Conservation (phyloP, 2,113 vertebrate genomes). For the Leptocoma aspasia region DNA sequence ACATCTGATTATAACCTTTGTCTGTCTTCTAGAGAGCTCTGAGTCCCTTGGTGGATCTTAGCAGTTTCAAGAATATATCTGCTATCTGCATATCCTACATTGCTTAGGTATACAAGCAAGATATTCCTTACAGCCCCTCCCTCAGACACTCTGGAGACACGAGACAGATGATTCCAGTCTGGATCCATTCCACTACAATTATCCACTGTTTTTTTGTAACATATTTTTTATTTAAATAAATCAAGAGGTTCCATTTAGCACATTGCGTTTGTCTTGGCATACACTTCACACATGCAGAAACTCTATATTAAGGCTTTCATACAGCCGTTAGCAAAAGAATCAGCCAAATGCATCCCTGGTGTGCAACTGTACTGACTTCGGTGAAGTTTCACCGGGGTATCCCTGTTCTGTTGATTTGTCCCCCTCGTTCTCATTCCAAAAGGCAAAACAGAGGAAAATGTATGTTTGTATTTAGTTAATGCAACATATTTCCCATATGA, state of each 20-base stretch:
- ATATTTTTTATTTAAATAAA: constrained; percentile 66
- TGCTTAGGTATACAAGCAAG: constrained; percentile 1
- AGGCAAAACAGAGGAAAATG: background rate
- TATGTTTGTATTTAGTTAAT: constrained; percentile 7
- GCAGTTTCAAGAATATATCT: constrained; percentile 32
- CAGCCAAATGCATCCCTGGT: constrained; percentile 50
- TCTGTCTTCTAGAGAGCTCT: constrained; percentile 12
- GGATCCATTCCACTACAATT: constrained; percentile 56
- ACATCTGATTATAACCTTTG: constrained; percentile 41
- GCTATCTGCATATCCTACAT: background rate
- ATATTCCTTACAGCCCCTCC: constrained; percentile 15
- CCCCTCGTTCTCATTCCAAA: background rate
- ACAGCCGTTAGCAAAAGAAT: constrained; percentile 24
- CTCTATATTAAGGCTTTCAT: constrained; percentile 48
- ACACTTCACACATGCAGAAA: constrained; percentile 41
- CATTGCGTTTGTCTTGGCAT: constrained; percentile 58
- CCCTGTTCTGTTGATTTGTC: background rate
- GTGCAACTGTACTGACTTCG: constrained; percentile 14
- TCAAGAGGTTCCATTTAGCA: constrained; percentile 58
- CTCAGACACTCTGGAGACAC: constrained; percentile 44
- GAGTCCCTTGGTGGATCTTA: background rate
- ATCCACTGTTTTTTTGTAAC: constrained; percentile 34
- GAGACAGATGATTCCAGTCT: constrained; percentile 53
- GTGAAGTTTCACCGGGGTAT: background rate
- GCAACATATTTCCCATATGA: background rate